Conservation (phyloP, 2,113 vertebrate species). For the Ophthalmolycus amberensis region DNA sequence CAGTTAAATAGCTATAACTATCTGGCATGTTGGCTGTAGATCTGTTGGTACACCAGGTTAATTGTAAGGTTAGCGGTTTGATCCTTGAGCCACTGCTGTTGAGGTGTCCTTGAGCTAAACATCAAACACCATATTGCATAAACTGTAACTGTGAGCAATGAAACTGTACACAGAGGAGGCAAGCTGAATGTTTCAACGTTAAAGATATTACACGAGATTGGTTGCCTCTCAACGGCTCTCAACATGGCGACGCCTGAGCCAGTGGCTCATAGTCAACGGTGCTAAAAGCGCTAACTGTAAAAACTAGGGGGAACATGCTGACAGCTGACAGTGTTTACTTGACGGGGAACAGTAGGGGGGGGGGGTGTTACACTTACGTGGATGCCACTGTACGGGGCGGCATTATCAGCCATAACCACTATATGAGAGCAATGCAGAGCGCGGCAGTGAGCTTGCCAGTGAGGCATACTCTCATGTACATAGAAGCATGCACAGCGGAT, state of each 20-base stretch:
- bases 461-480: background rate
- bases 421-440: background rate
- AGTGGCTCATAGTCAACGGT: background rate
- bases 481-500: background rate
- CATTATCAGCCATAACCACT: background rate
- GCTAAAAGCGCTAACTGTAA: background rate
- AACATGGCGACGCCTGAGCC: background rate
- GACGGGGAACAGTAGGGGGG: background rate
- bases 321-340: background rate
- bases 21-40: background rate
- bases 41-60: conserved; percentile 3
- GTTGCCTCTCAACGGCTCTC: background rate
- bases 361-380: no score
- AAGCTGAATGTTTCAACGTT: background rate
- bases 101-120: background rate
- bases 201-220: background rate
- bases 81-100: conserved; percentile 2
- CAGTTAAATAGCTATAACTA: conserved; percentile 5
- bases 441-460: background rate
- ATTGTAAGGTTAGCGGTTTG: conserved; percentile 3
- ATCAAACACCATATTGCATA: background rate
- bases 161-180: background rate
- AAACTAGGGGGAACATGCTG: background rate
- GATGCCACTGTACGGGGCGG: no score
- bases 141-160: background rate